Evolutionary conservation across 2,888 invertebrate species (phyloP).

Genomic region (Eucera pruinosa): DNA sequence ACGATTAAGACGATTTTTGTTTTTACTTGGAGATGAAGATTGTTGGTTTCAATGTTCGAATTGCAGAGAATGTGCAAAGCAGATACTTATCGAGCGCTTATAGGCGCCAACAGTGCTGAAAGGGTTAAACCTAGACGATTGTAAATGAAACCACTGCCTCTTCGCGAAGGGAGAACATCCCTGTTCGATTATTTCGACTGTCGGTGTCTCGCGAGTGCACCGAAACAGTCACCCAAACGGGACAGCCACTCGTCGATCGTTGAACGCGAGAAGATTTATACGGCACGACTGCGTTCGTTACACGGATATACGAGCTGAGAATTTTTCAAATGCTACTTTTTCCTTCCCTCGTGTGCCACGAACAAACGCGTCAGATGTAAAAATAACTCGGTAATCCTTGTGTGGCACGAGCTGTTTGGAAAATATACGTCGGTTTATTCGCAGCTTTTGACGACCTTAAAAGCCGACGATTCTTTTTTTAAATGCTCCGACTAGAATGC

Average conservation of each 20-base stretch:
- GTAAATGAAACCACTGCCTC: constrained; percentile 8
- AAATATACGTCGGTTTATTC: background rate
- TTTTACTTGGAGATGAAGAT: too few species aligned
- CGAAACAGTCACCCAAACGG: background rate
- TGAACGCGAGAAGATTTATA: background rate
- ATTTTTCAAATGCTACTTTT: background rate
- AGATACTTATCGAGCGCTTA: too few species aligned
- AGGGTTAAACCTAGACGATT: too few species aligned
- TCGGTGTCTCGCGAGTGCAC: too few species aligned
- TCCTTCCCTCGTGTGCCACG: background rate
- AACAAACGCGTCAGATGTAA: background rate
- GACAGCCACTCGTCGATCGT: constrained; percentile 10
- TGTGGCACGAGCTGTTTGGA: background rate
- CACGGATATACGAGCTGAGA: background rate
- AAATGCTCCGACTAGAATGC: too few species aligned
- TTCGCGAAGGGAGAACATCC: background rate
- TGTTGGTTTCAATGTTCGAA: too few species aligned
- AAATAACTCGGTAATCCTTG: constrained; percentile 15
- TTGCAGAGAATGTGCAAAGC: too few species aligned
- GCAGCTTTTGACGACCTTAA: background rate
- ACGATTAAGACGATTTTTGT: too few species aligned
- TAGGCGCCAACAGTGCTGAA: too few species aligned
- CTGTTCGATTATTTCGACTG: background rate
- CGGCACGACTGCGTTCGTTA: background rate
- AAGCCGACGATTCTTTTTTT: background rate